phyloP scores from a whole-genome alignment of 2,888 invertebrate genomes.

The Hyles lineata region DNA sequence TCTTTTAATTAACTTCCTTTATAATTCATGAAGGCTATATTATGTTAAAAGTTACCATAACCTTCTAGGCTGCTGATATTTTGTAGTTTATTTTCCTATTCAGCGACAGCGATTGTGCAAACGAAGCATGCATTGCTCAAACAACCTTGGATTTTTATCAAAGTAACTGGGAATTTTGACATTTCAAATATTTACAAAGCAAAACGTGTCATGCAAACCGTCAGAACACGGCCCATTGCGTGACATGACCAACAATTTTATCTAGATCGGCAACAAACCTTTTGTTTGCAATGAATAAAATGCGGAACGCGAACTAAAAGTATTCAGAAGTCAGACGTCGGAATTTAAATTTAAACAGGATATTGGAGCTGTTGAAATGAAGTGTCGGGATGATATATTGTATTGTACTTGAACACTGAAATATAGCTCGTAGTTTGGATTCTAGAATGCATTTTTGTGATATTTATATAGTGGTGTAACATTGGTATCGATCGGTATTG shows the following conservation, averaged over 20 bases:
- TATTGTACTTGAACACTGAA: not conserved
- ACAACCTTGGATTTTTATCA: not conserved
- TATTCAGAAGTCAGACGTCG: not conserved
- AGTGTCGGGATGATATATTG: not conserved
- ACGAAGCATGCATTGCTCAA: not conserved
- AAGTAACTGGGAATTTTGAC: not conserved
- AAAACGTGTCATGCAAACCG: not conserved
- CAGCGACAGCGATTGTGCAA: not conserved
- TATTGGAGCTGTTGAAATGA: not conserved
- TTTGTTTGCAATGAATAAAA: conserved; percentile 31
- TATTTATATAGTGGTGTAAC: no score
- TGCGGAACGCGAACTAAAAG: not conserved
- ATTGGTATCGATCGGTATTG: no score
- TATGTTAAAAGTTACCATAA: no score
- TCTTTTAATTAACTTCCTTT: no score
- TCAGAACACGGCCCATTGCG: not conserved
- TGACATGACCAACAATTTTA: conserved; percentile 25
- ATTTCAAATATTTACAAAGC: conserved; percentile 8
- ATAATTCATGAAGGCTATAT: no score
- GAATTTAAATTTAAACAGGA: conserved; percentile 17
- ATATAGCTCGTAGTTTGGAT: not conserved
- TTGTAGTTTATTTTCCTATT: no score
- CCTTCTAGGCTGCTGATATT: no score
- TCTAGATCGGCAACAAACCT: conserved; percentile 29
- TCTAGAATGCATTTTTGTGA: no score